These are phyloP conservation scores for Atherinomorus stipes DNA, from an alignment of 2,113 vertebrate species.

Conservation along the genomic window DNA sequence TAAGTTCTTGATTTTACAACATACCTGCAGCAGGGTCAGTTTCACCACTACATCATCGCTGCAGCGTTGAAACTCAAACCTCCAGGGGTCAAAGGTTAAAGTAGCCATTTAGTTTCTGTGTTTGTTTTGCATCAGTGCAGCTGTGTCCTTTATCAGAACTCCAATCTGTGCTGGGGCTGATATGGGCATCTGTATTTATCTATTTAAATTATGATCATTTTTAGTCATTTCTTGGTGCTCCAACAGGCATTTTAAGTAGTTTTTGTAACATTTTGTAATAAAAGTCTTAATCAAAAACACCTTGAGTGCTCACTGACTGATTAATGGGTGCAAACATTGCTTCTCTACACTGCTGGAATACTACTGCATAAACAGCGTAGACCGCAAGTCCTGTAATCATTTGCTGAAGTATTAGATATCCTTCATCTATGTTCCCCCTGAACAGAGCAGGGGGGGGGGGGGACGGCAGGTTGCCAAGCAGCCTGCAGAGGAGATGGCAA, in stretches of 20 bases:
- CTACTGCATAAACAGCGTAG: too few relatives aligned
- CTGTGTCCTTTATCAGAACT: constrained; percentile 46
- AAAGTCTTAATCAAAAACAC: constrained; percentile 54
- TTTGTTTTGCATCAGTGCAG: constrained; percentile 68
- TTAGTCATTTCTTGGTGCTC: constrained; percentile 55
- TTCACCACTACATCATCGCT: constrained; percentile 38
- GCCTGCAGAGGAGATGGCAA: too few relatives aligned
- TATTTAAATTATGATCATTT: constrained; percentile 82
- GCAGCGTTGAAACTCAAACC: constrained; percentile 22
- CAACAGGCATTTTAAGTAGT: constrained; percentile 51
- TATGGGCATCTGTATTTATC: constrained; percentile 72
- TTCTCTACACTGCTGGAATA: neutral
- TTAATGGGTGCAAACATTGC: neutral
- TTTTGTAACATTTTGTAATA: constrained; percentile 77
- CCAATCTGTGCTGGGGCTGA: constrained; percentile 20
- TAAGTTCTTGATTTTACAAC: constrained; percentile 35
- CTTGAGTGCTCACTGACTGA: constrained; percentile 11
- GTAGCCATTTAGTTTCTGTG: constrained; percentile 37
- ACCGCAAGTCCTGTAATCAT: neutral
- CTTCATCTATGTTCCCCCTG: neutral
- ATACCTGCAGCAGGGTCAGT: constrained; percentile 21
- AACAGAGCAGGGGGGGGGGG: too few relatives aligned
- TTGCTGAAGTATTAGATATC: neutral
- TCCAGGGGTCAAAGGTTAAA: constrained; percentile 43
- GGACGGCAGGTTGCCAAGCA: too few relatives aligned